These are phyloP conservation scores for Microchrysa polita DNA, from an alignment of 2,888 invertebrate species.

Conservation along the genomic window DNA sequence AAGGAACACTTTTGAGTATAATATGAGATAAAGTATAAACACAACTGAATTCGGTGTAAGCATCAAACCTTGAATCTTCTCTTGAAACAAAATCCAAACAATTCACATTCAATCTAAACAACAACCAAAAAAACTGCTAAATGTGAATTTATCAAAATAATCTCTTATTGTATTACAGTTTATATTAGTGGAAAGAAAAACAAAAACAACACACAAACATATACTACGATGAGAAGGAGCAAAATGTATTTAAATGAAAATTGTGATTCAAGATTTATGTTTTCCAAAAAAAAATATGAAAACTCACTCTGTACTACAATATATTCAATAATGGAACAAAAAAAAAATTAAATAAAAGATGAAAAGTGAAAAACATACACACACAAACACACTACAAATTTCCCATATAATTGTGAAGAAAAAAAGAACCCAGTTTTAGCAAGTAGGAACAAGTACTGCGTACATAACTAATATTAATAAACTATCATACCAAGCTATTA, in stretches of 20 bases:
- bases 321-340: slow-evolving; percentile 33
- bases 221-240: slow-evolving; percentile 21
- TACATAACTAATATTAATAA: slow-evolving; percentile 54
- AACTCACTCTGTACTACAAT: slow-evolving; percentile 25
- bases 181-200: slow-evolving; percentile 39
- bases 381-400: not conserved
- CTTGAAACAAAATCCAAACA: slow-evolving; percentile 29
- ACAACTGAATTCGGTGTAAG: slow-evolving; percentile 32
- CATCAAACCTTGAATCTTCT: slow-evolving; percentile 42
- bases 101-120: not conserved
- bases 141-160: slow-evolving; percentile 38
- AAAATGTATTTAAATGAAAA: slow-evolving; percentile 36
- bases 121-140: too few species aligned
- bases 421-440: slow-evolving; percentile 50
- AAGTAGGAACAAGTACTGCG: slow-evolving; percentile 53
- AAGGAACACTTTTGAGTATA: slow-evolving; percentile 44
- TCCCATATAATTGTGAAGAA: slow-evolving; percentile 38
- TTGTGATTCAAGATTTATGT: slow-evolving; percentile 42
- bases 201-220: too few species aligned
- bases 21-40: slow-evolving; percentile 37
- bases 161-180: slow-evolving; percentile 33
- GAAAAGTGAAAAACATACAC: slow-evolving; percentile 16
- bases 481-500: slow-evolving; percentile 52
- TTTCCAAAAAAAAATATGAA: slow-evolving; percentile 29
- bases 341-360: slow-evolving; percentile 17